A percentile compares a stretch with the other conserved stretches of the same genome.
Conservation (phyloP, 30 jellyfish, hydroid and myxozoan species). For the Hydractinia echinata region DNA sequence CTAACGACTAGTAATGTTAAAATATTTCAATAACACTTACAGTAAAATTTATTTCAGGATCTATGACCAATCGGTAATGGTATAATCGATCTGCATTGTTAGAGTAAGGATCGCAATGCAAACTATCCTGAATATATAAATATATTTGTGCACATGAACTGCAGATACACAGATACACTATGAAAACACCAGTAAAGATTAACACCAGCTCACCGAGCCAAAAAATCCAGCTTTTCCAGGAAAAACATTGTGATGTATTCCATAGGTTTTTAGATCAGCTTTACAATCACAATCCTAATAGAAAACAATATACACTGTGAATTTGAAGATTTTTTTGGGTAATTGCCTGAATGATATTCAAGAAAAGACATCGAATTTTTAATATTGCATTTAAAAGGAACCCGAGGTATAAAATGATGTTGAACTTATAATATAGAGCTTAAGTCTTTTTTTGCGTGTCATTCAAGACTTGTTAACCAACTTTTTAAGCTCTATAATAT, state of each 20-base stretch:
- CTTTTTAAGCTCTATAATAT: too few species aligned
- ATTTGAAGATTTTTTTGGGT: too few species aligned
- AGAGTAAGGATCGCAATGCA: slow-evolving; percentile 12
- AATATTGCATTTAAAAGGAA: too few species aligned
- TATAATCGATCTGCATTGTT: slow-evolving; percentile 21
- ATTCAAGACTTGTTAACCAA: too few species aligned
- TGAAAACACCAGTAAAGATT: not conserved
- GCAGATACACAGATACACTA: not conserved
- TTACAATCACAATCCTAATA: slow-evolving; percentile 5
- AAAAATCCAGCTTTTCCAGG: slow-evolving; percentile 12
- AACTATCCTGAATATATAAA: not conserved
- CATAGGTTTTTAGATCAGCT: not conserved
- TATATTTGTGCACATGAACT: not conserved
- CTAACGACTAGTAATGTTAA: too few species aligned
- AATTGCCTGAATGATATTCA: too few species aligned
- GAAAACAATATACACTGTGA: too few species aligned
- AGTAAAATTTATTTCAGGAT: slow-evolving; percentile 31
- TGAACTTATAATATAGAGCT: too few species aligned
- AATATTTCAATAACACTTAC: slow-evolving; percentile 14
- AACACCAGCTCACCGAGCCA: not conserved
- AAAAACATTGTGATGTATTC: slow-evolving; percentile 22
- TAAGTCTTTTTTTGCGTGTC: too few species aligned
- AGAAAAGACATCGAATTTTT: too few species aligned
- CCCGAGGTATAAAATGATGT: too few species aligned
- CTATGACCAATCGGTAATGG: slow-evolving; percentile 24